Evolutionary conservation across 2,113 vertebrate species (phyloP).

Genomic region (Gavia stellata): DNA sequence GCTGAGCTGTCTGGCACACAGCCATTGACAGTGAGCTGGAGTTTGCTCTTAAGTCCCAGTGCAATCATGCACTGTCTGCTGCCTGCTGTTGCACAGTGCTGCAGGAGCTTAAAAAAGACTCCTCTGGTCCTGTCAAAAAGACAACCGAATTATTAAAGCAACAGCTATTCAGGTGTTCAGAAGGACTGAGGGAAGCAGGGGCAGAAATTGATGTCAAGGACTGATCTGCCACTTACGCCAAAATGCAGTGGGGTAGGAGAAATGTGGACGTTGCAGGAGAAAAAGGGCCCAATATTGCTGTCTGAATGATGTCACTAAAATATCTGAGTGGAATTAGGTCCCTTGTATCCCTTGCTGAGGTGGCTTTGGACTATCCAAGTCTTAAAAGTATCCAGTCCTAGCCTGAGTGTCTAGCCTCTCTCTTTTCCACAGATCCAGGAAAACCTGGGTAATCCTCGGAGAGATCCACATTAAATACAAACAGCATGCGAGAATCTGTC

Average conservation of each 20-base stretch:
- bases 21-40: constrained; percentile 43
- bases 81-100: constrained; percentile 32
- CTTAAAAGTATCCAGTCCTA: background rate
- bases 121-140: constrained; percentile 37
- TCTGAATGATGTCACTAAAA: background rate
- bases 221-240: background rate
- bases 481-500: background rate
- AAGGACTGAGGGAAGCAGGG: background rate
- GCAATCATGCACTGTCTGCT: constrained; percentile 68
- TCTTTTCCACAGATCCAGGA: background rate
- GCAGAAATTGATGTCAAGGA: background rate
- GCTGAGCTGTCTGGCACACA: constrained; percentile 21
- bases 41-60: constrained; percentile 58
- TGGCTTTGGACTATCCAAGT: background rate
- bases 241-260: background rate
- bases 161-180: constrained; percentile 8
- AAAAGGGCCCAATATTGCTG: background rate
- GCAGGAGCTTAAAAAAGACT: constrained; percentile 55
- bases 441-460: background rate
- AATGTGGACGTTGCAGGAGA: background rate
- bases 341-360: background rate
- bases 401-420: background rate
- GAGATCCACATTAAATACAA: background rate
- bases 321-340: background rate
- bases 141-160: constrained; percentile 56